Base-by-base conservation (phyloP, 2,888 invertebrate species). In the Drosophila infuscata region DNA sequence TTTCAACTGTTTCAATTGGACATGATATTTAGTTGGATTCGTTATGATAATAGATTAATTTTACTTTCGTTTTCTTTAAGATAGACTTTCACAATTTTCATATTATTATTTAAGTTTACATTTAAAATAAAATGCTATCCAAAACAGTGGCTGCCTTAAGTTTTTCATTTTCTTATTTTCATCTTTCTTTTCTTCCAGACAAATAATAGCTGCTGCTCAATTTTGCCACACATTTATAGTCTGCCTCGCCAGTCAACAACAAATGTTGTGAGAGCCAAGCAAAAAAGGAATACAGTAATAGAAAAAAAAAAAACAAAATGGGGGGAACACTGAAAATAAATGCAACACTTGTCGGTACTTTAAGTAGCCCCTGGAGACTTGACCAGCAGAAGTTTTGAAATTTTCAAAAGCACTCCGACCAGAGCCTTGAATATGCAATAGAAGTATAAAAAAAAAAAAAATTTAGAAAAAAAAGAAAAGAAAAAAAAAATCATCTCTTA, bases 331-430 rank as follows among this genome's bases (percentile, higher is more conserved):
- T 11, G 32, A 41, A 63, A 68, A 68, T 54, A 61, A 62, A 60
- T 51, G 35, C 65, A 64, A 38, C 65, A 70, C 49, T 82, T 66
- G 56, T 68, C 38, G 60, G 64, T 46, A 36, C 51, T 83, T 62
- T 67, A 84, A 81, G 88, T 71, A 79, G 82, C 58, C 73, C 53
- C 64, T 77, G 60, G 78, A 77, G 84, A 74, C 72, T 65, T 66
- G 58, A 51, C 66, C 48, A 49, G 56, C 65, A 65, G 48, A 68
- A 73, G 65, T 81, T 77, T 61, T 67, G 48, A 61, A 81, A 81
- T 56, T 82, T 87, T 66, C 70, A 81, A 74, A 78, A 61, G 57
- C 57, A 54, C 63, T 57, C 58, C 77, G 54, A 53, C 54, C 65
- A 76, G 69, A 58, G 48, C 66, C 56, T 71, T 83, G 77, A 83